A percentile compares a stretch with the other conserved stretches of the same genome.
These are phyloP conservation scores for Ianthella basta DNA, from an alignment of 37 sponge, comb jelly and placozoan species.

Conservation along the genomic window DNA sequence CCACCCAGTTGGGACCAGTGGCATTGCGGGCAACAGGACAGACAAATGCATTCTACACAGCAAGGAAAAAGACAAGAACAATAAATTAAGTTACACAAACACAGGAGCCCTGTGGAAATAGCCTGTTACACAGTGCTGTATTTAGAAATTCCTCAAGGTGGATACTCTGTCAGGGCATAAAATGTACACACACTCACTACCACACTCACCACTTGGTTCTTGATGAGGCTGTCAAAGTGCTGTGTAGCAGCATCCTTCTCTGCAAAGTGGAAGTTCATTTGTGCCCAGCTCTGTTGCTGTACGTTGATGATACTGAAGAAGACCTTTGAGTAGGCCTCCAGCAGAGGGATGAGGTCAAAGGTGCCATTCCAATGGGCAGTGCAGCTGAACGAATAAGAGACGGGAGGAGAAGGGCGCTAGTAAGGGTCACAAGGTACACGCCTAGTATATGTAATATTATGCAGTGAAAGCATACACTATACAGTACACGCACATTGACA, in stretches of 20 bases:
- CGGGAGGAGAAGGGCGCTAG: neutral
- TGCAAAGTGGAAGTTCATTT: constrained; percentile 3
- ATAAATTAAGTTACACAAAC: too few species aligned
- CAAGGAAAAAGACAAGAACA: neutral
- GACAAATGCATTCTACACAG: constrained; percentile 7
- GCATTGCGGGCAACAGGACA: constrained; percentile 21
- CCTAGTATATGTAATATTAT: neutral
- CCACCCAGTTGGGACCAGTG: constrained; percentile 18
- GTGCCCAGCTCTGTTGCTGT: constrained; percentile 10
- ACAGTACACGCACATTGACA: too few species aligned
- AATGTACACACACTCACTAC: neutral
- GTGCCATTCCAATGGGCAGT: constrained; percentile 57
- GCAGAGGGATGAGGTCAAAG: constrained; percentile 64
- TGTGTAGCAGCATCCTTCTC: constrained; percentile 18
- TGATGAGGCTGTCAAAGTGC: constrained; percentile 22
- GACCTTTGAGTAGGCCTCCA: constrained; percentile 37
- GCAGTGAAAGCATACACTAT: neutral
- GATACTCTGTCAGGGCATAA: neutral
- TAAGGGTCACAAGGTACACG: neutral
- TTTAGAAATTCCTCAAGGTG: neutral
- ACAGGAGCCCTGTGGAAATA: neutral
- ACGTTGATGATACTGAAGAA: constrained; percentile 52
- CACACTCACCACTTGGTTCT: constrained; percentile 14
- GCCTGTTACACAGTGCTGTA: neutral
- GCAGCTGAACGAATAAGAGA: constrained; percentile 32